phyloP scores from a whole-genome alignment of 1,140 invertebrate genomes.

The Philotrypesis tridentata region DNA sequence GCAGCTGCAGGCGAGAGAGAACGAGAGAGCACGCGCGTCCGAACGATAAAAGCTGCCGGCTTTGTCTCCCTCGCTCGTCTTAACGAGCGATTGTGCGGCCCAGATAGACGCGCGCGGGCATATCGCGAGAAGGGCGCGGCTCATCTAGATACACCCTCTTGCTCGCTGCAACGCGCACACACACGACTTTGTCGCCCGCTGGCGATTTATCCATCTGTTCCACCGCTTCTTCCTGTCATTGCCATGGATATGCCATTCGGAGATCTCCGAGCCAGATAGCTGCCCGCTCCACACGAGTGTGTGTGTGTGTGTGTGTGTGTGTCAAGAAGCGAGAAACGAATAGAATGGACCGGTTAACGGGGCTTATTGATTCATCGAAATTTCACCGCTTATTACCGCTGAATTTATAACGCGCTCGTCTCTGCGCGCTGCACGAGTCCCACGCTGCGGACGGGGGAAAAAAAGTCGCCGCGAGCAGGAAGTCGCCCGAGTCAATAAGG shows the following conservation, averaged over 20 bases:
- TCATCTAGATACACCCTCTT: neutral
- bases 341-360: neutral
- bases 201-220: slow-evolving; percentile 36
- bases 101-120: slow-evolving; percentile 42
- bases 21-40: neutral
- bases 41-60: slow-evolving; percentile 27
- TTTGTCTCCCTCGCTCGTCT: slow-evolving; percentile 47
- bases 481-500: slow-evolving; percentile 2
- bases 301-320: too few species aligned
- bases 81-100: slow-evolving; percentile 63
- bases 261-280: neutral
- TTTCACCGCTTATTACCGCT: slow-evolving; percentile 2
- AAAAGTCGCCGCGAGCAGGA: neutral
- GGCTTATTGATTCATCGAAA: slow-evolving; percentile 35
- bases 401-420: neutral
- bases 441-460: neutral
- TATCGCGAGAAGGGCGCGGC: neutral
- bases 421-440: neutral
- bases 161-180: too few species aligned
- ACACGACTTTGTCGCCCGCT: neutral
- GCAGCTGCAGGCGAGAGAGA: neutral
- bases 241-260: slow-evolving; percentile 24
- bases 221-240: neutral
- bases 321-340: neutral
- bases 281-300: too few species aligned